These are phyloP conservation scores for Coryphaenoides rupestris DNA, from an alignment of 2,113 vertebrate species.

Conservation along the genomic window DNA sequence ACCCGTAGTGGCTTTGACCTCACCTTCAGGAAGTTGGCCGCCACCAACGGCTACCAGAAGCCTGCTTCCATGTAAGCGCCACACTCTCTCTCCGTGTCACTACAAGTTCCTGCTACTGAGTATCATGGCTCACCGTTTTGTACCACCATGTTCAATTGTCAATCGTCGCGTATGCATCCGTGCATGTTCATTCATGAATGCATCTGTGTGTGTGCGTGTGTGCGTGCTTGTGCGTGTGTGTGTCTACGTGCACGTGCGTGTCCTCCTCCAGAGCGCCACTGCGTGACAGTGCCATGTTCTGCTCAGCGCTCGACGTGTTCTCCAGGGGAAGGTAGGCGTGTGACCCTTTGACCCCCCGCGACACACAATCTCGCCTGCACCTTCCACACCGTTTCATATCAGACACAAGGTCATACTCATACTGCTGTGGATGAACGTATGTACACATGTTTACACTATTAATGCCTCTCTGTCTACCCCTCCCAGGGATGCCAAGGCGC, in stretches of 20 bases:
- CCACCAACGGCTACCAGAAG: constrained; percentile 90
- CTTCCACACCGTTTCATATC: too few species aligned
- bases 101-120: too few species aligned
- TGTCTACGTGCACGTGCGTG: constrained; percentile 29
- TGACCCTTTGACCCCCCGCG: not conserved
- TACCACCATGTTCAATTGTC: too few species aligned
- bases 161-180: too few species aligned
- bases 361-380: not conserved
- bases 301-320: constrained; percentile 76
- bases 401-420: too few species aligned
- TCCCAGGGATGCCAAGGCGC: constrained; percentile 89
- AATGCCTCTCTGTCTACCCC: too few species aligned
- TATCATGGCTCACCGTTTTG: too few species aligned
- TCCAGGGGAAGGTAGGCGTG: constrained; percentile 48
- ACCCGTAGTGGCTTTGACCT: constrained; percentile 73
- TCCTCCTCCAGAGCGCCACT: constrained; percentile 80
- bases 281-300: constrained; percentile 84
- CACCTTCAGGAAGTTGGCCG: constrained; percentile 77
- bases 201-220: not conserved
- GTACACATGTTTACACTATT: too few species aligned
- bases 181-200: not conserved
- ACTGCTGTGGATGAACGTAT: too few species aligned
- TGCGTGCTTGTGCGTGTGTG: constrained; percentile 27
- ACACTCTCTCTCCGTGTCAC: not conserved
- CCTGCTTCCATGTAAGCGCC: constrained; percentile 94